Percentiles rank a stretch among this genome's conserved stretches.
These are phyloP conservation scores for Tokudaia tokunoshimensis DNA, from an alignment of 2,797 vertebrate species.

Conservation along the genomic window DNA sequence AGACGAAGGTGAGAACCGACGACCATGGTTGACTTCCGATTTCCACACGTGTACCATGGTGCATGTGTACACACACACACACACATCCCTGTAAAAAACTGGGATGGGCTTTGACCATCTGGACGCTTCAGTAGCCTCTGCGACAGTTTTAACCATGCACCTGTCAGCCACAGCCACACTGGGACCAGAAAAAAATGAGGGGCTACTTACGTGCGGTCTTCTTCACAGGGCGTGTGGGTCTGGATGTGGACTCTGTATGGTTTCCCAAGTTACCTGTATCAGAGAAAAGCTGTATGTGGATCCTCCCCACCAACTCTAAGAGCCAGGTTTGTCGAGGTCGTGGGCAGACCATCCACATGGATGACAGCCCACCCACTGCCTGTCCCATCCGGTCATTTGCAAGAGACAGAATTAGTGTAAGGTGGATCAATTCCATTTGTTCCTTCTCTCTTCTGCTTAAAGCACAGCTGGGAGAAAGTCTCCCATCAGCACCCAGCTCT, in stretches of 20 bases:
- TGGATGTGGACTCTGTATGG: rapidly evolving
- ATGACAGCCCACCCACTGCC: background rate
- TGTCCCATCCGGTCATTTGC: background rate
- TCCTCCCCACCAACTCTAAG: background rate
- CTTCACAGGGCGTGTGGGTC: background rate
- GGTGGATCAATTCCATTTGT: background rate
- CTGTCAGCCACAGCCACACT: background rate
- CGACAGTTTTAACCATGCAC: background rate
- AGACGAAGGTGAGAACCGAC: background rate
- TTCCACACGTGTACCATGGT: background rate
- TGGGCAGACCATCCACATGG: background rate
- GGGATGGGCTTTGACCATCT: background rate
- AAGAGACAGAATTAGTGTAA: background rate
- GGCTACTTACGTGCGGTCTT: conserved; percentile 67
- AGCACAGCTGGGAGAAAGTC: background rate
- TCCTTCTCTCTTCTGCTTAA: background rate
- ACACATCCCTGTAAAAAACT: rapidly evolving
- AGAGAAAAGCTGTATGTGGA: background rate
- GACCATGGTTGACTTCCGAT: background rate
- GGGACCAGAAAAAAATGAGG: rapidly evolving
- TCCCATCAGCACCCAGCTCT: background rate
- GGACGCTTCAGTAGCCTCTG: background rate
- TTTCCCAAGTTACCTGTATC: conserved; percentile 53
- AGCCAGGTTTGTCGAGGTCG: background rate
- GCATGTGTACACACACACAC: background rate